Percentiles rank a stretch among this genome's conserved stretches.
Evolutionary conservation across 2,797 vertebrate genomes (phyloP).

Genomic region (Ctenosaura bakeri): DNA sequence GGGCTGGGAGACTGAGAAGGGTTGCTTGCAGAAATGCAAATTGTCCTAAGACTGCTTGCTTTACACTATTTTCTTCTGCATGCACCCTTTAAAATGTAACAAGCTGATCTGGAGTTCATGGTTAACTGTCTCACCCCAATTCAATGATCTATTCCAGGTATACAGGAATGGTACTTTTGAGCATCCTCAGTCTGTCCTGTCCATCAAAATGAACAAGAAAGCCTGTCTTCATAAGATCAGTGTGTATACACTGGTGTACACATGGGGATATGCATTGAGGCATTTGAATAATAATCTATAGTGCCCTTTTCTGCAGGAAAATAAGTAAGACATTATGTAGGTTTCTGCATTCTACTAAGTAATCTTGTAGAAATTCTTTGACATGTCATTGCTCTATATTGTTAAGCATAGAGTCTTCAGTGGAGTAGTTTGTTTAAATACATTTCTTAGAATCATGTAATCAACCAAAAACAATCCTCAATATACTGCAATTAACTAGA

Average conservation of each 20-base stretch:
- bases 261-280: not conserved
- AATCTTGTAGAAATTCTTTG: slow-evolving; percentile 58
- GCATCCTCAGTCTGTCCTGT: not conserved
- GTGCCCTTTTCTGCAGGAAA: slow-evolving; percentile 64
- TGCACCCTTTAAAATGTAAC: not conserved
- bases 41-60: slow-evolving; percentile 61
- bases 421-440: slow-evolving; percentile 58
- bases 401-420: slow-evolving; percentile 59
- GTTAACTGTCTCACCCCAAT: not conserved
- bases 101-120: not conserved
- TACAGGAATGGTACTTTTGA: slow-evolving; percentile 1
- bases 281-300: slow-evolving; percentile 55
- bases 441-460: slow-evolving; percentile 63
- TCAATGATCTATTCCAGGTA: not conserved
- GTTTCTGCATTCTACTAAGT: slow-evolving; percentile 61
- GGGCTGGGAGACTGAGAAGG: slow-evolving; percentile 17
- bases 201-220: not conserved
- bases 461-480: slow-evolving; percentile 64
- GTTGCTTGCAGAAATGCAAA: slow-evolving; percentile 66
- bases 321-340: slow-evolving; percentile 59
- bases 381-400: slow-evolving; percentile 51
- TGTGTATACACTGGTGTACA: not conserved
- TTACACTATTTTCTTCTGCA: slow-evolving; percentile 50
- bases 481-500: slow-evolving; percentile 56
- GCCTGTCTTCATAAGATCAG: slow-evolving; percentile 8